These are phyloP conservation scores for Alentia gelatinosa DNA, from an alignment of 2,888 invertebrate species.

Conservation along the genomic window DNA sequence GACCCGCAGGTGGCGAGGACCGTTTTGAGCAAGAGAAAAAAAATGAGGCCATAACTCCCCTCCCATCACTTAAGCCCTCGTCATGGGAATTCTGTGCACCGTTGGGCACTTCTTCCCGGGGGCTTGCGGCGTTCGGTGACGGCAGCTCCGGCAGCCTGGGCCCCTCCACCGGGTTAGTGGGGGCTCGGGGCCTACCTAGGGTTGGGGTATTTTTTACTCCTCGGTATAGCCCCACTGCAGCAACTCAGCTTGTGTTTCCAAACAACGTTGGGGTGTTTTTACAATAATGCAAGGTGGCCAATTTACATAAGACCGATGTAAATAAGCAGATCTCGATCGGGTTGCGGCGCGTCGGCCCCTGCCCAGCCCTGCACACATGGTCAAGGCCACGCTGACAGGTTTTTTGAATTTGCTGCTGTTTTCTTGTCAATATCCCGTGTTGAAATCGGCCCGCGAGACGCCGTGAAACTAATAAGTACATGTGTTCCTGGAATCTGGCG, in stretches of 20 bases:
- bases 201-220: background rate
- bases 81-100: background rate
- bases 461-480: background rate
- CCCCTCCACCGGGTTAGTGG: background rate
- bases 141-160: background rate
- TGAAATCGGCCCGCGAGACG: background rate
- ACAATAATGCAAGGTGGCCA: conserved; percentile 43
- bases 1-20: background rate
- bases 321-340: conserved; percentile 1
- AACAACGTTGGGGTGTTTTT: background rate
- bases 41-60: background rate
- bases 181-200: background rate
- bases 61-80: background rate
- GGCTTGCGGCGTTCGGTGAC: background rate
- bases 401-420: background rate
- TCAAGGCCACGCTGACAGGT: background rate
- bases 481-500: background rate
- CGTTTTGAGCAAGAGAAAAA: background rate
- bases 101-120: background rate
- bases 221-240: background rate
- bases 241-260: conserved; percentile 31
- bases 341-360: background rate
- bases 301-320: conserved; percentile 20
- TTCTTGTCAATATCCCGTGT: background rate
- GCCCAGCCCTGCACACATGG: background rate